Percentiles rank a stretch among this genome's conserved stretches.
Conservation (phyloP, 2,888 invertebrate genomes). For the Tyria jacobaeae region DNA sequence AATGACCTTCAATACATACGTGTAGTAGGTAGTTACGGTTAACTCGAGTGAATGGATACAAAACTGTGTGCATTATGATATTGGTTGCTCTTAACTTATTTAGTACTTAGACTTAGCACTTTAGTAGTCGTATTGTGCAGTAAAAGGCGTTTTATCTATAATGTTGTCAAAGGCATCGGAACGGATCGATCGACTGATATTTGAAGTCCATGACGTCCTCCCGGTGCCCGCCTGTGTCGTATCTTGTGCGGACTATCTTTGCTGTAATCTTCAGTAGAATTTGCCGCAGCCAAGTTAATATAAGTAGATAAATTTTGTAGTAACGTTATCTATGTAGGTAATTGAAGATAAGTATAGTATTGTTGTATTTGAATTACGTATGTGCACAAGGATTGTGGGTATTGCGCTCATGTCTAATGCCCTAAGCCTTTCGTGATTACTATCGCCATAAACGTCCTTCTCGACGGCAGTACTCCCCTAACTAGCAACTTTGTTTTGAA, state of each 20-base stretch:
- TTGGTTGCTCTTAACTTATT: neutral
- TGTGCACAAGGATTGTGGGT: constrained; percentile 7
- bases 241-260: constrained; percentile 23
- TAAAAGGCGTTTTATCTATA: neutral
- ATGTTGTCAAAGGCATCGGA: neutral
- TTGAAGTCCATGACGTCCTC: constrained; percentile 10
- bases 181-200: neutral
- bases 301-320: constrained; percentile 38
- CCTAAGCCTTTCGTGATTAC: neutral
- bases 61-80: neutral
- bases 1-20: neutral
- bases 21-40: neutral
- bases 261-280: constrained; percentile 35
- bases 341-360: constrained; percentile 16
- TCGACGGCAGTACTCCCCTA: too few relatives aligned
- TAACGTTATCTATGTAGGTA: constrained; percentile 29
- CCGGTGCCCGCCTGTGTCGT: constrained; percentile 8
- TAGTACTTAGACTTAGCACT: neutral
- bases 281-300: constrained; percentile 25
- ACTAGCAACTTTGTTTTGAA: too few relatives aligned
- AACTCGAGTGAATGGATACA: neutral
- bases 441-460: neutral
- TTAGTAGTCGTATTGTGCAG: constrained; percentile 1
- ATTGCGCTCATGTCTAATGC: neutral
- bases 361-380: constrained; percentile 4